These are phyloP conservation scores for Drosophila saltans DNA, from an alignment of 1,140 invertebrate species.

Conservation along the genomic window DNA sequence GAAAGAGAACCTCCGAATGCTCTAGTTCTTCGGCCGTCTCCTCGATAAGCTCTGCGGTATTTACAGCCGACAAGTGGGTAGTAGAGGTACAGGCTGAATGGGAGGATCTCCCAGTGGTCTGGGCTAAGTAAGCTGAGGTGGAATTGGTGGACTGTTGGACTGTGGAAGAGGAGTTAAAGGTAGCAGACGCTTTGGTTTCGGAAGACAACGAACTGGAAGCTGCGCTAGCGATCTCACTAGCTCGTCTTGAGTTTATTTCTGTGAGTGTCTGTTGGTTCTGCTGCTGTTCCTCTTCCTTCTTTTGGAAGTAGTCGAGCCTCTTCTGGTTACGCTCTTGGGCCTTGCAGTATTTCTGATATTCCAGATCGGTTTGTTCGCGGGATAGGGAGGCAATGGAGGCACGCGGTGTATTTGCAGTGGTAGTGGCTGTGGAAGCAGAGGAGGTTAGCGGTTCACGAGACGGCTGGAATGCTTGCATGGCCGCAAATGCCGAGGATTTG, in stretches of 20 bases:
- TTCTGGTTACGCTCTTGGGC: constrained; percentile 78
- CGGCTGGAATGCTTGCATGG: constrained; percentile 82
- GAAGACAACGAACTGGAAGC: constrained; percentile 36
- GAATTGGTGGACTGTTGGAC: constrained; percentile 64
- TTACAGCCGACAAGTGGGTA: constrained; percentile 38
- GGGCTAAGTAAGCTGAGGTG: constrained; percentile 31
- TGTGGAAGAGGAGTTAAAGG: constrained; percentile 80
- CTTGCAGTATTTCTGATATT: constrained; percentile 72
- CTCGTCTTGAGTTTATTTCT: constrained; percentile 52
- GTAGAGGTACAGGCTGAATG: constrained; percentile 24
- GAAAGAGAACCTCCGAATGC: constrained; percentile 72
- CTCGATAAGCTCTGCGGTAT: constrained; percentile 70
- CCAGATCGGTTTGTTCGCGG: constrained; percentile 60
- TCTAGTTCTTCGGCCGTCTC: constrained; percentile 76
- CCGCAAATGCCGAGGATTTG: constrained; percentile 77
- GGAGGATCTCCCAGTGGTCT: constrained; percentile 31
- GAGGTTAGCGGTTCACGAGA: constrained; percentile 72
- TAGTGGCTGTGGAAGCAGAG: constrained; percentile 26
- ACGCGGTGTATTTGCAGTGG: constrained; percentile 53
- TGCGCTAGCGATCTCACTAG: constrained; percentile 28
- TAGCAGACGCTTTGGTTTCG: constrained; percentile 67
- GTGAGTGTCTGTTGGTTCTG: constrained; percentile 20
- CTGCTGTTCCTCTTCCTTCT: constrained; percentile 73
- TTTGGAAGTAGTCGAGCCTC: constrained; percentile 70
- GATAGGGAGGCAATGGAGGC: constrained; percentile 56